phyloP scores from a whole-genome alignment of 2,113 vertebrate genomes.

The Mystacornis crossleyi region DNA sequence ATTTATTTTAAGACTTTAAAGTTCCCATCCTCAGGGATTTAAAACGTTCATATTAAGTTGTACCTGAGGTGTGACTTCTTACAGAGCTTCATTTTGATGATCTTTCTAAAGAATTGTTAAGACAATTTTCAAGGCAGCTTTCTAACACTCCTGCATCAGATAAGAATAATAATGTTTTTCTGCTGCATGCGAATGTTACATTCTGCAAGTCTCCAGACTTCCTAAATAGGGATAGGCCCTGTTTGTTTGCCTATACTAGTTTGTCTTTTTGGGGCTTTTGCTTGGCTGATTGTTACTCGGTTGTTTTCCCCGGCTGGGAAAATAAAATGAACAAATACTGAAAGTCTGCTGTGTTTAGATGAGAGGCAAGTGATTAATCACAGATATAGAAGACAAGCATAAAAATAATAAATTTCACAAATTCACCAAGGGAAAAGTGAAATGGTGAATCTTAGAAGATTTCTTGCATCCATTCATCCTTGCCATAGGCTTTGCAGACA shows the following conservation, averaged over 20 bases:
- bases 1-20: neutral
- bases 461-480: neutral
- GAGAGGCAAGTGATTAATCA: neutral
- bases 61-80: neutral
- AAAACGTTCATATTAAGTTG: neutral
- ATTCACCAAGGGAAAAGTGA: neutral
- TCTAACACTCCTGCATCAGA: neutral
- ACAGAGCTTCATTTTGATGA: neutral
- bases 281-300: neutral
- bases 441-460: neutral
- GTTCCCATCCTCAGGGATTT: neutral
- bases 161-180: neutral
- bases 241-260: neutral
- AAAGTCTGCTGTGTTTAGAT: neutral
- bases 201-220: neutral
- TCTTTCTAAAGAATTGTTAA: neutral
- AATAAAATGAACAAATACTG: neutral
- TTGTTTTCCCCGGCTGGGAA: neutral
- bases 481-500: neutral
- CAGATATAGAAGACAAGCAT: neutral
- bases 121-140: neutral
- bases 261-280: neutral
- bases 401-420: neutral
- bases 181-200: neutral
- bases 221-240: neutral